A percentile compares a stretch with the other conserved stretches of the same genome.
Evolutionary conservation across 2,888 invertebrate species (phyloP).

Genomic region (Eulithis prunata): DNA sequence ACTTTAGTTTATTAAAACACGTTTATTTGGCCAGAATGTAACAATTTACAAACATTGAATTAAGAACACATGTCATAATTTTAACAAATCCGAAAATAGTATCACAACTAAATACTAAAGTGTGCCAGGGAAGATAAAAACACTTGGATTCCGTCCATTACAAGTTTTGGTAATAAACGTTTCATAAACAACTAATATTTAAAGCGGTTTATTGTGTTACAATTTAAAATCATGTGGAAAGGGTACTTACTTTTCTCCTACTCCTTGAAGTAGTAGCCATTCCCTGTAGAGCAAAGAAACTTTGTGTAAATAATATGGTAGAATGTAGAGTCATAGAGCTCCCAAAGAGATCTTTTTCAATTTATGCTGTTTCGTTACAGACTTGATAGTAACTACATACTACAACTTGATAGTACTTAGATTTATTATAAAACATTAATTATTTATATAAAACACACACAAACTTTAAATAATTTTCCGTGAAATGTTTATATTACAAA

Average conservation of each 20-base stretch:
- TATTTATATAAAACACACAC: neutral
- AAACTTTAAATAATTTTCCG: neutral
- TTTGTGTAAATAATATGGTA: neutral
- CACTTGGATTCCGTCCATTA: constrained; percentile 22
- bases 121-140: constrained; percentile 20
- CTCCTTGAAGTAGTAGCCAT: constrained; percentile 75
- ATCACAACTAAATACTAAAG: neutral
- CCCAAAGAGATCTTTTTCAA: no score
- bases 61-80: constrained; percentile 9
- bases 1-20: constrained; percentile 1
- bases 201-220: constrained; percentile 24
- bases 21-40: neutral
- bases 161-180: constrained; percentile 13
- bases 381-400: no score
- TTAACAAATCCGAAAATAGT: neutral
- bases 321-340: no score
- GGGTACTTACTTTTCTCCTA: constrained; percentile 62
- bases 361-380: no score
- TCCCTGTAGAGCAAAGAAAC: constrained; percentile 66
- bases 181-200: constrained; percentile 16
- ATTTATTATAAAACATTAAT: no score
- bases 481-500: constrained; percentile 10
- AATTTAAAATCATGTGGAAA: constrained; percentile 8
- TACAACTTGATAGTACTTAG: no score
- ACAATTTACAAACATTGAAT: constrained; percentile 1